Percentiles rank a stretch among this genome's conserved stretches.
phyloP scores from a whole-genome alignment of 2,797 vertebrate genomes.

The Galaxias olidus region DNA sequence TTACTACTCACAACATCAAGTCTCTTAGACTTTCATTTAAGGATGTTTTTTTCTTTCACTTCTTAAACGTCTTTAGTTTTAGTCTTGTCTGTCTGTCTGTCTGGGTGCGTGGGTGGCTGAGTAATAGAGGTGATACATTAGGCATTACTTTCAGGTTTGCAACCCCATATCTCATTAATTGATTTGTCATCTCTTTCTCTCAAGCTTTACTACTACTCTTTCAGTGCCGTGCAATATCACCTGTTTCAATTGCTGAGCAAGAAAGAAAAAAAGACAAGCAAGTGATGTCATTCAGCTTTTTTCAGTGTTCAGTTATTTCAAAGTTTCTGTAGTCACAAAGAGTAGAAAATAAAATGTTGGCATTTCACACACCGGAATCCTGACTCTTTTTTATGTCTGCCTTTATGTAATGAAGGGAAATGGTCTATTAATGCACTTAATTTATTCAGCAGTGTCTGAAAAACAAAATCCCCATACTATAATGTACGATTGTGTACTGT shows the following conservation, averaged over 20 bases:
- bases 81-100: slow-evolving; percentile 10
- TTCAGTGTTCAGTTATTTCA: slow-evolving; percentile 98
- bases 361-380: slow-evolving; percentile 93
- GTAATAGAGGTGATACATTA: slow-evolving; percentile 73
- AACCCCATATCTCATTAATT: slow-evolving; percentile 83
- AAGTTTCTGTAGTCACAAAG: slow-evolving; percentile 98
- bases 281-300: slow-evolving; percentile 93
- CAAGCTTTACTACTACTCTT: slow-evolving; percentile 85
- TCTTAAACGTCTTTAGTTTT: slow-evolving; percentile 39
- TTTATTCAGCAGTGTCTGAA: neutral
- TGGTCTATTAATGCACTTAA: slow-evolving; percentile 43
- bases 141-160: slow-evolving; percentile 84
- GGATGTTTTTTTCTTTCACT: slow-evolving; percentile 49
- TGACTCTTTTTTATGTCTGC: slow-evolving; percentile 64
- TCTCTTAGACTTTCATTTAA: slow-evolving; percentile 77
- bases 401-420: slow-evolving; percentile 31
- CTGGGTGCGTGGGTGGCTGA: slow-evolving; percentile 56
- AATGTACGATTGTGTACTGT: too few relatives aligned
- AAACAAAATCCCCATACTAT: too few relatives aligned
- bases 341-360: slow-evolving; percentile 99
- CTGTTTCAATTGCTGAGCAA: slow-evolving; percentile 98
- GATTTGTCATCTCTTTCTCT: slow-evolving; percentile 77
- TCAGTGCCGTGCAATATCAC: slow-evolving; percentile 98
- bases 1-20: too few relatives aligned
- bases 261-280: slow-evolving; percentile 75